Conservation (phyloP, 1,140 invertebrate species). For the Coelopa frigida region DNA sequence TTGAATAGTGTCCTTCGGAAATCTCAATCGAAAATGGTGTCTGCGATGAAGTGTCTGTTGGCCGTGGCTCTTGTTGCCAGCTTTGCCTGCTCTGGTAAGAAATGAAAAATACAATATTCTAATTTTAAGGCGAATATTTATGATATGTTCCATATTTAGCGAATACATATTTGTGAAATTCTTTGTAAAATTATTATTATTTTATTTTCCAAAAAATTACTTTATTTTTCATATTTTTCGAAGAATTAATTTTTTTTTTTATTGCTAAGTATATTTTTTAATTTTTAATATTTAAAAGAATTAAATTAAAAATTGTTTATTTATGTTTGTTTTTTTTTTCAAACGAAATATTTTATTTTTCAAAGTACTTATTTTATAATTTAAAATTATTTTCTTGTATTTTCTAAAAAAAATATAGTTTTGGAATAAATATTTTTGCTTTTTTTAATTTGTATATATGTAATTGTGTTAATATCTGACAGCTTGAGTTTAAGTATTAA, state of each 20-base stretch:
- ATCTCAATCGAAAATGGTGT: constrained; percentile 29
- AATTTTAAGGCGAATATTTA: background rate
- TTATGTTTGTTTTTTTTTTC: background rate
- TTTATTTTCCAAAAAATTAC: background rate
- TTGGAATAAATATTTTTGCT: no score
- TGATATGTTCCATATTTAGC: background rate
- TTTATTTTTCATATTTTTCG: background rate
- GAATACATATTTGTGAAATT: no score
- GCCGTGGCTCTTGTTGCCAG: constrained; percentile 28
- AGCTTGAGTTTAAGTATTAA: background rate
- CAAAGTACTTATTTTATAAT: no score
- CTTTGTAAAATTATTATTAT: no score
- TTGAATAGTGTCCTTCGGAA: no score
- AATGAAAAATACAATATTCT: background rate
- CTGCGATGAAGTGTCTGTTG: constrained; percentile 26
- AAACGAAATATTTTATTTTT: no score
- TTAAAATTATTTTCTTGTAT: no score
- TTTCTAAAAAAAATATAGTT: no score
- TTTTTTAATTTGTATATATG: constrained; percentile 1
- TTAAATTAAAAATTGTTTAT: no score
- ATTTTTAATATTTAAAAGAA: no score
- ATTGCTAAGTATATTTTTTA: no score
- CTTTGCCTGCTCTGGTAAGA: constrained; percentile 28
- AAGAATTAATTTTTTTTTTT: no score
- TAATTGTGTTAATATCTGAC: background rate